Evolutionary conservation across 1,140 invertebrate genomes (phyloP).

Genomic region (Ridgeia piscesae): DNA sequence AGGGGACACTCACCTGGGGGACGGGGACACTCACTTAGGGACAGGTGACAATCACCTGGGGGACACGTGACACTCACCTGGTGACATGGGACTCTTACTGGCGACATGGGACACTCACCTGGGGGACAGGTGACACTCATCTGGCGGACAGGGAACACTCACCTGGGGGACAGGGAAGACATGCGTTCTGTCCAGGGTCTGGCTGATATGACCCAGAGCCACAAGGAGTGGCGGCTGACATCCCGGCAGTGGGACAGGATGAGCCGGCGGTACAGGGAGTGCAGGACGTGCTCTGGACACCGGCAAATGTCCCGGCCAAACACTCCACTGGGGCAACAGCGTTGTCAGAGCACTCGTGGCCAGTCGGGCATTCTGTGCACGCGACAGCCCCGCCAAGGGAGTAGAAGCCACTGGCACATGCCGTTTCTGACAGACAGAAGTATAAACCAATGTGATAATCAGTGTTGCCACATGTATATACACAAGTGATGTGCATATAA

Average conservation of each 20-base stretch:
- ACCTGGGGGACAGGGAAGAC: not conserved
- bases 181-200: not conserved
- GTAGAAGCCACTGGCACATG: conserved; percentile 34
- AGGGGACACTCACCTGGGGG: too few species aligned
- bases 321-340: conserved; percentile 33
- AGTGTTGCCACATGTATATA: not conserved
- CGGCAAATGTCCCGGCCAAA: conserved; percentile 39
- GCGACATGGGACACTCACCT: not conserved
- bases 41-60: too few species aligned
- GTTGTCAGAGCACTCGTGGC: conserved; percentile 36
- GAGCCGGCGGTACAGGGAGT: conserved; percentile 43
- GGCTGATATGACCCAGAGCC: not conserved
- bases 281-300: conserved; percentile 38
- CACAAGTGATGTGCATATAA: not conserved
- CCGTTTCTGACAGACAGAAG: not conserved
- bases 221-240: not conserved
- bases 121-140: too few species aligned
- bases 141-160: not conserved
- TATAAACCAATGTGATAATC: not conserved
- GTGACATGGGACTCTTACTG: too few species aligned
- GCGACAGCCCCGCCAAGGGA: conserved; percentile 34
- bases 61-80: too few species aligned
- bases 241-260: not conserved
- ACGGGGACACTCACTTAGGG: too few species aligned
- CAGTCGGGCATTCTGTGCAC: conserved; percentile 44